phyloP scores from a whole-genome alignment of 2,113 vertebrate genomes.

The Ptyas mucosa region DNA sequence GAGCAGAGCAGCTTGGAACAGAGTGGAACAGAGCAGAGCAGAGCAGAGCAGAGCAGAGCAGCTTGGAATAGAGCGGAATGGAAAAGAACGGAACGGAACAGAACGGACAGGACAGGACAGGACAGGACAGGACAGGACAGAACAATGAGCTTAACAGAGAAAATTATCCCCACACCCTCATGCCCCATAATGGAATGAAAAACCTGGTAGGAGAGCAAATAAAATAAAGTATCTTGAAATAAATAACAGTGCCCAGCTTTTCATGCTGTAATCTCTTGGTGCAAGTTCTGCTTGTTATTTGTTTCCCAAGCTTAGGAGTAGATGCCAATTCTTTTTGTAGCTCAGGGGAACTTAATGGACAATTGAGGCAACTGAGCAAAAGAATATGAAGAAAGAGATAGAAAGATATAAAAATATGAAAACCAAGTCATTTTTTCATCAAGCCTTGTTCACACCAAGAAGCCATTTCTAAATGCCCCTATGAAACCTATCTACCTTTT shows the following conservation, averaged over 20 bases:
- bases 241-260: neutral
- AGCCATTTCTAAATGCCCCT: neutral
- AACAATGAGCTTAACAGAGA: neutral
- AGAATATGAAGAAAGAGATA: neutral
- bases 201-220: neutral
- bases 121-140: neutral
- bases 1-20: accelerated
- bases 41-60: too few relatives aligned
- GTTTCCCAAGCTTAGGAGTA: neutral
- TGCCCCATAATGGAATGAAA: neutral
- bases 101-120: neutral
- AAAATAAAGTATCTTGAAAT: neutral
- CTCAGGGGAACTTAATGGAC: too few relatives aligned
- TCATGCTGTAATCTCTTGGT: too few relatives aligned
- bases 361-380: too few relatives aligned
- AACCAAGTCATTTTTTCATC: neutral
- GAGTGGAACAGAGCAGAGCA: accelerated
- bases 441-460: neutral
- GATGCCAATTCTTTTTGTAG: neutral
- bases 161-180: neutral
- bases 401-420: neutral
- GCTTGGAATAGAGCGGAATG: too few relatives aligned
- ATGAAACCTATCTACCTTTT: neutral
- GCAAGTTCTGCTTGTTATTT: neutral
- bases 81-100: too few relatives aligned